Percentiles rank a stretch among this genome's conserved stretches.
These are phyloP conservation scores for Oryzias javanicus DNA, from an alignment of 2,113 vertebrate species.

Conservation along the genomic window DNA sequence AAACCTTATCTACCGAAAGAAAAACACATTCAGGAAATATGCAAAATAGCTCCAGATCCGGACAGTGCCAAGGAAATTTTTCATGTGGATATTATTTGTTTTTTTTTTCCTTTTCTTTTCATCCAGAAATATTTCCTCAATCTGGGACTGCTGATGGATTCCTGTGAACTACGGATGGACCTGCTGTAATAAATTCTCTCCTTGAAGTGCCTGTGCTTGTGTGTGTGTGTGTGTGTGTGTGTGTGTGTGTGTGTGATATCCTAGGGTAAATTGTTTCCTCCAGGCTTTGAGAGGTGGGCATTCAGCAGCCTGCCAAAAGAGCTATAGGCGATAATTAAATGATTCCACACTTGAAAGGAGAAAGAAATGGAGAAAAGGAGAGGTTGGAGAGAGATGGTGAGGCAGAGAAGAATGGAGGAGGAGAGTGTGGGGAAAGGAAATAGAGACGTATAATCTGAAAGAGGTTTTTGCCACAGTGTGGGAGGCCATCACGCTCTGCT, in stretches of 20 bases:
- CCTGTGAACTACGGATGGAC: conserved; percentile 72
- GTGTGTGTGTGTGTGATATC: conserved; percentile 62
- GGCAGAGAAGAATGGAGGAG: conserved; percentile 26
- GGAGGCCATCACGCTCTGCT: conserved; percentile 56
- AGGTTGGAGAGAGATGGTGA: conserved; percentile 24
- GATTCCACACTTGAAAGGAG: conserved; percentile 77
- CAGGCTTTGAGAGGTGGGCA: conserved; percentile 82
- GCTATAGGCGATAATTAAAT: conserved; percentile 80
- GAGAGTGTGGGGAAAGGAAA: conserved; percentile 42
- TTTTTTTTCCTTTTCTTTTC: conserved; percentile 38
- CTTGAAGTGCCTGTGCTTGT: conserved; percentile 54
- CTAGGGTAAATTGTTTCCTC: conserved; percentile 77
- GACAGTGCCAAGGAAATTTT: conserved; percentile 26
- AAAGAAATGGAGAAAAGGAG: conserved; percentile 66
- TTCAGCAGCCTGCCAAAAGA: conserved; percentile 80
- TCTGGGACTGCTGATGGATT: conserved; percentile 65
- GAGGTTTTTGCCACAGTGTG: conserved; percentile 45
- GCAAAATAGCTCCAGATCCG: conserved; percentile 33
- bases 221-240: conserved; percentile 4
- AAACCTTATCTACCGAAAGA: conserved; percentile 19
- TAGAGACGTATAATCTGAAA: conserved; percentile 54
- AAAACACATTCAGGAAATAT: conserved; percentile 39
- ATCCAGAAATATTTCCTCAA: conserved; percentile 51
- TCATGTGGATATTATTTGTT: conserved; percentile 39
- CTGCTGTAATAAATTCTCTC: conserved; percentile 72